Evolutionary conservation across 2,113 vertebrate genomes (phyloP), one percentile per base, ranked within the genome.

Genomic region (Quiscalus mexicanus): DNA sequence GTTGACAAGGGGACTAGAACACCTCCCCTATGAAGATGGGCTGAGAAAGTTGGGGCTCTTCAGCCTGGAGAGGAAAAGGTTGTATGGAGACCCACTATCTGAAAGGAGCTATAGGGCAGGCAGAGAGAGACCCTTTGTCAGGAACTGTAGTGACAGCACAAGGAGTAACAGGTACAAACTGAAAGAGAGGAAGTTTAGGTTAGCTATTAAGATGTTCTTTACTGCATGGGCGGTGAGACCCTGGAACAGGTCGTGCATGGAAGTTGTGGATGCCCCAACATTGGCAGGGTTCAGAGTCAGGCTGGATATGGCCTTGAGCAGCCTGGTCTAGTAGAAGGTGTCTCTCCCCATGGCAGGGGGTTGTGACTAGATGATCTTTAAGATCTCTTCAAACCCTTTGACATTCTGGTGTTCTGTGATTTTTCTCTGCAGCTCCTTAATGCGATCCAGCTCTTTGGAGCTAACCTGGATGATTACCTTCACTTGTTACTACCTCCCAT

Each of bases 391-490:
- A 33, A 67, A 17, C 33, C 28, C 39, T 4, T 44, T 47, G 21
- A 60, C 62, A 31, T 75, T 41, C 8, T 69, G 33, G 33, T 70
- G 28, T 28, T 45, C 13, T n/a, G 0, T 59, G 39, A 41, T 47
- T 91, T 96, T 96, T 78, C 70, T 58, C 41, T 92, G 30, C 96
- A 99, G 99, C 93, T 99, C 10, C 93, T 99, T 82, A 98, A 99
- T 52, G 99, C 99, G 1, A 99, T 99, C 96, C 99, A 99, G 98
- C 98, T 99, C 91, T 99, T 99, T 83, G 99, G 99, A 35, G 99
- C 99, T 87, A 99, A 99, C 96, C 95, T 99, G 83, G 99, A 99
- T 15, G 99, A 99, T 97, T 99, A 99, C 95, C 98, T 99, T 64
- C 99, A 99, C 92, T 97, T 99, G 95, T 91, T 99, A 64, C 96